Conservation (phyloP, 2,113 vertebrate genomes). For the Nibea coibor region DNA sequence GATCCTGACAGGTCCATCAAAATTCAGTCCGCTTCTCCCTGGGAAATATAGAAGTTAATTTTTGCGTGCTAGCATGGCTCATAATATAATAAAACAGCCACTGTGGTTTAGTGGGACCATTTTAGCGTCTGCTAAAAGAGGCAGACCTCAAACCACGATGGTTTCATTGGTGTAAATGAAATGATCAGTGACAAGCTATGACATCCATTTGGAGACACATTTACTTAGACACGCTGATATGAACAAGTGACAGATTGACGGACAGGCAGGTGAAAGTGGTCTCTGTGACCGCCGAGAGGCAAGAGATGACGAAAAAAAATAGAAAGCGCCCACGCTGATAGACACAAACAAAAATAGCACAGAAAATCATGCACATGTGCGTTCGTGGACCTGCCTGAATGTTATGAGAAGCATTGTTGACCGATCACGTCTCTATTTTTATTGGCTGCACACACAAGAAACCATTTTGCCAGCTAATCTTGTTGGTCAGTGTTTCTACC, state of each 20-base stretch:
- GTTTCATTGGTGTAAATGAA: constrained; percentile 7
- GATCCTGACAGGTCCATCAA: too few species aligned
- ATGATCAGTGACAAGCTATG: constrained; percentile 8
- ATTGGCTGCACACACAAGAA: constrained; percentile 27
- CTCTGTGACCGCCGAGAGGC: background rate
- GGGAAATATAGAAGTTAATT: background rate
- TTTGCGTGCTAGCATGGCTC: background rate
- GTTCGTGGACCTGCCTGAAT: constrained; percentile 44
- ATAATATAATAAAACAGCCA: background rate
- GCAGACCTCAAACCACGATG: background rate
- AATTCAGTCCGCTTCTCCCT: too few species aligned
- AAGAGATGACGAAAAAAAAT: constrained; percentile 12
- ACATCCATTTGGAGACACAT: constrained; percentile 15
- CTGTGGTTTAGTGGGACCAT: background rate
- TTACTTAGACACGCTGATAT: constrained; percentile 11
- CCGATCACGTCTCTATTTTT: constrained; percentile 74
- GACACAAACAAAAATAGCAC: constrained; percentile 59
- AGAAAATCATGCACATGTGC: constrained; percentile 29
- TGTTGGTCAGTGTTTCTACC: constrained; percentile 36
- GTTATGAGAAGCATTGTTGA: constrained; percentile 76
- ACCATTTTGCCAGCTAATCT: constrained; percentile 61
- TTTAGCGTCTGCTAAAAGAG: background rate
- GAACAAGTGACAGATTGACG: constrained; percentile 49
- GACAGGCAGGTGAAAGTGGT: constrained; percentile 6
- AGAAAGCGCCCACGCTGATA: constrained; percentile 36